These are phyloP conservation scores for Eledona agricola DNA, from an alignment of 2,888 invertebrate genomes.

Conservation along the genomic window DNA sequence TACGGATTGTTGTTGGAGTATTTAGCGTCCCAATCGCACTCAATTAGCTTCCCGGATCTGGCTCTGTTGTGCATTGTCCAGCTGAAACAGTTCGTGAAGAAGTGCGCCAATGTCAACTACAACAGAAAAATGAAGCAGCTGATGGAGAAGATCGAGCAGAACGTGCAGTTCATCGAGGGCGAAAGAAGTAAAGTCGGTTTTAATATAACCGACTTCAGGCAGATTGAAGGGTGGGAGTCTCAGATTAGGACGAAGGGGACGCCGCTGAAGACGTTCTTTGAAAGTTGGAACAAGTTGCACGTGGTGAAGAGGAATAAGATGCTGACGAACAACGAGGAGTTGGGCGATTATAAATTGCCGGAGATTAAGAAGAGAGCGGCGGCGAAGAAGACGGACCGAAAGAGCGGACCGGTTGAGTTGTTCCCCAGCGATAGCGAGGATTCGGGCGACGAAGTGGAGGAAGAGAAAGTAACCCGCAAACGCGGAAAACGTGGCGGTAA, in stretches of 20 bases:
- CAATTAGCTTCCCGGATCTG: slow-evolving; percentile 85
- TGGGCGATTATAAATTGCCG: slow-evolving; percentile 75
- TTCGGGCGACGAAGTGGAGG: slow-evolving; percentile 60
- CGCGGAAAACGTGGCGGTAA: slow-evolving; percentile 61
- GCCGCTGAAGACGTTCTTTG: slow-evolving; percentile 76
- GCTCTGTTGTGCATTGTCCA: slow-evolving; percentile 76
- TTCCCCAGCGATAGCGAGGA: slow-evolving; percentile 80
- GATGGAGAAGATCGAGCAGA: slow-evolving; percentile 88
- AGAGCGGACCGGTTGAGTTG: slow-evolving; percentile 69
- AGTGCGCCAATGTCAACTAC: slow-evolving; percentile 82
- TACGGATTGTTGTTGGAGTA: slow-evolving; percentile 80
- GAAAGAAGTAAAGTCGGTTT: slow-evolving; percentile 76
- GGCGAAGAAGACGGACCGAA: slow-evolving; percentile 58
- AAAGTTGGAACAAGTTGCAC: slow-evolving; percentile 78
- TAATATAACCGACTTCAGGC: slow-evolving; percentile 72
- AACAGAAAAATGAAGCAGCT: slow-evolving; percentile 84
- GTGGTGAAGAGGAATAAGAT: slow-evolving; percentile 77
- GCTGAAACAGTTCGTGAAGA: slow-evolving; percentile 85
- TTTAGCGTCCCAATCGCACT: slow-evolving; percentile 76
- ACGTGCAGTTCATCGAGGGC: slow-evolving; percentile 77
- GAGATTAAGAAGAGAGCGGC: slow-evolving; percentile 70
- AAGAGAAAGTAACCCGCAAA: slow-evolving; percentile 59
- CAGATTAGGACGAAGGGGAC: slow-evolving; percentile 75
- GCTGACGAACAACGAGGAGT: slow-evolving; percentile 75
- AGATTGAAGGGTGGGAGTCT: slow-evolving; percentile 81